Base-by-base conservation (phyloP, 1,140 invertebrate genomes). In the Drosophila orena region DNA sequence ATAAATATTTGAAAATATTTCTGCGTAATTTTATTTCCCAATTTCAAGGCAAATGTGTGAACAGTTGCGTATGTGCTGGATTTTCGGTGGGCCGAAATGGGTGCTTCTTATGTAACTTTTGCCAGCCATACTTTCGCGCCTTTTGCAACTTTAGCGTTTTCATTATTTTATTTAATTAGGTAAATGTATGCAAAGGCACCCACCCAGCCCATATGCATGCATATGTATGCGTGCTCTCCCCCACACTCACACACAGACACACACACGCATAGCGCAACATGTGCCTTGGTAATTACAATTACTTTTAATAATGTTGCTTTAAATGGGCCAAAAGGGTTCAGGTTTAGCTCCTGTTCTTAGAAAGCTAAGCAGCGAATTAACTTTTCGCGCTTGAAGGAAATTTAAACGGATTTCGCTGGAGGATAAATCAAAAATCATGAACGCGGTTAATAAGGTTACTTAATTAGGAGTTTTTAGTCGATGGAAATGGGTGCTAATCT, bases 151-250 rank as follows among this genome's bases (percentile, higher is more conserved):
- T 83, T 86, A 77, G 61, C 83, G 76, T 70, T 89, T 84, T 84
- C 84, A 88, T 89, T 88, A 88, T 88, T 89, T 89, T 89, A 88
- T 89, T 89, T 89, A 89, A 88, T 88, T 88, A 88, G 83, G 84
- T 83, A 88, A 89, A 88, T 89, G 84, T 88, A 88, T 89, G 83
- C 83, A 88, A 77, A 77, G 59, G 61, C 77, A 79, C 49, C 65
- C 77, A 79, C 49, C 65, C 66, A 77, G 50, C 46, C 37, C 50
- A 46, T 57, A 65, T 34, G 17, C 17, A 65, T 34, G 17, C 17
- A 22, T 40, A 50, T 40, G 30, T 27, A n/a, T 11, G 11, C 52
- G 30, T 20, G 24, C 12, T 15, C 22, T 12, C 22, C 53, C 62
- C 12, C 44, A 38, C 42, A 61, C 57, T 27, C 42, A 49, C 49